Conservation (phyloP, 2,797 vertebrate species). For the Nannoperca australis region DNA sequence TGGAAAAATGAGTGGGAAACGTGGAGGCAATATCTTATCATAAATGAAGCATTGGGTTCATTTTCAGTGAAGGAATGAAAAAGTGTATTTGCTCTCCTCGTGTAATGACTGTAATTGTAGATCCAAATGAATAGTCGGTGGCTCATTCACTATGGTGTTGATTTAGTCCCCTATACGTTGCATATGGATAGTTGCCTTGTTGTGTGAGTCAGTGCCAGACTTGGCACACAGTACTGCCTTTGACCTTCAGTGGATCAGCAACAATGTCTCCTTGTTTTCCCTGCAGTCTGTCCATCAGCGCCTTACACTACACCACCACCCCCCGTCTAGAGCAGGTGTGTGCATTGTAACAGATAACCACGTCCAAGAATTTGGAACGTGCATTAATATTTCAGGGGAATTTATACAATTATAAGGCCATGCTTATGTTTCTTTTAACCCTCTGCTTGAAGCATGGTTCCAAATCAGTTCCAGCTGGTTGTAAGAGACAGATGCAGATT, state of each 20-base stretch:
- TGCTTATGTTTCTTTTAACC: constrained; percentile 10
- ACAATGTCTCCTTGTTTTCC: constrained; percentile 89
- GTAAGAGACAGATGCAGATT: constrained; percentile 23
- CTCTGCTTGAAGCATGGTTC: constrained; percentile 5
- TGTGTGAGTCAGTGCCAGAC: constrained; percentile 81
- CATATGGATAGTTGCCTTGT: constrained; percentile 73
- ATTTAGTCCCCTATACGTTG: constrained; percentile 69
- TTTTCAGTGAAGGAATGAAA: constrained; percentile 65
- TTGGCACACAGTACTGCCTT: constrained; percentile 78
- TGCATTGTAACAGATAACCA: constrained; percentile 69
- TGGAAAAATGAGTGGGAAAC: constrained; percentile 68
- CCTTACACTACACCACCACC: constrained; percentile 60
- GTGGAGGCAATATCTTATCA: constrained; percentile 49
- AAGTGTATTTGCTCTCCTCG: constrained; percentile 58
- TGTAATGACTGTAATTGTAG: constrained; percentile 64
- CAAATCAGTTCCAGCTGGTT: constrained; percentile 11
- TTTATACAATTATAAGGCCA: constrained; percentile 20
- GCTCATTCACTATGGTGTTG: constrained; percentile 54
- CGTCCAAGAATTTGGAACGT: constrained; percentile 69
- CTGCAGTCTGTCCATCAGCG: constrained; percentile 82
- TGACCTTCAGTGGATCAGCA: constrained; percentile 87
- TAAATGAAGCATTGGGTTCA: constrained; percentile 44
- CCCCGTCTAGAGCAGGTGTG: constrained; percentile 80
- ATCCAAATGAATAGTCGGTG: constrained; percentile 61
- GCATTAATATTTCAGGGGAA: constrained; percentile 51